Conservation (phyloP, 2,113 vertebrate genomes). For the Ia io region DNA sequence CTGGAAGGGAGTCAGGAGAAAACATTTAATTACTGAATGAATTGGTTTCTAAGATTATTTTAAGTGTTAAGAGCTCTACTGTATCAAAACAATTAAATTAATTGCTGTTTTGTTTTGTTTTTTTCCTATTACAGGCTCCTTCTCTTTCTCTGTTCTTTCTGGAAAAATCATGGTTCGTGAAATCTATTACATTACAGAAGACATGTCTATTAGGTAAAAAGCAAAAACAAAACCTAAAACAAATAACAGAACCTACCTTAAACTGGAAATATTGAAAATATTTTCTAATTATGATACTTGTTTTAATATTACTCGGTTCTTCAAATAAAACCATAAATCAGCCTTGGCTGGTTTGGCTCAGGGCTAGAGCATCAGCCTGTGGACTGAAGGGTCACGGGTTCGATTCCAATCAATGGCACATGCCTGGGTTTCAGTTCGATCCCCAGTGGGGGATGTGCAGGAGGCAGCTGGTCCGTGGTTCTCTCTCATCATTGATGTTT, state of each 20-base stretch:
- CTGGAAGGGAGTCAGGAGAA: neutral
- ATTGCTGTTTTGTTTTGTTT: neutral
- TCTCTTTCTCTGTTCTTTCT: conserved; percentile 98
- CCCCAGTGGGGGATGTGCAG: too few species aligned
- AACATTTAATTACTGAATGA: conserved; percentile 41
- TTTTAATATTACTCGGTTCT: conserved; percentile 20
- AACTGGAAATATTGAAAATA: neutral
- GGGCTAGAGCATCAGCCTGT: too few species aligned
- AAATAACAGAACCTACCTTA: neutral
- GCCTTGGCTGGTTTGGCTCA: too few species aligned
- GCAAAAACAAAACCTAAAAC: neutral
- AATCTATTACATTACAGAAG: conserved; percentile 97
- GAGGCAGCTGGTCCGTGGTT: too few species aligned
- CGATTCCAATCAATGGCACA: too few species aligned
- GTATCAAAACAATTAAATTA: neutral
- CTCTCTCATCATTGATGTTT: too few species aligned
- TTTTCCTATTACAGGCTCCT: conserved; percentile 88
- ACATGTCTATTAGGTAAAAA: conserved; percentile 97
- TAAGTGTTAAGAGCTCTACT: neutral
- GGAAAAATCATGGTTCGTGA: conserved; percentile 99
- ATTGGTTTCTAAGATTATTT: conserved; percentile 17
- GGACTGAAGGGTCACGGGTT: too few species aligned
- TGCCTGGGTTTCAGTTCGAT: too few species aligned
- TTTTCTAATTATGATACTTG: neutral
- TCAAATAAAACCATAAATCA: conserved; percentile 19